These are phyloP conservation scores for Cerastoderma edule DNA, from an alignment of 2,888 invertebrate genomes.

Conservation along the genomic window DNA sequence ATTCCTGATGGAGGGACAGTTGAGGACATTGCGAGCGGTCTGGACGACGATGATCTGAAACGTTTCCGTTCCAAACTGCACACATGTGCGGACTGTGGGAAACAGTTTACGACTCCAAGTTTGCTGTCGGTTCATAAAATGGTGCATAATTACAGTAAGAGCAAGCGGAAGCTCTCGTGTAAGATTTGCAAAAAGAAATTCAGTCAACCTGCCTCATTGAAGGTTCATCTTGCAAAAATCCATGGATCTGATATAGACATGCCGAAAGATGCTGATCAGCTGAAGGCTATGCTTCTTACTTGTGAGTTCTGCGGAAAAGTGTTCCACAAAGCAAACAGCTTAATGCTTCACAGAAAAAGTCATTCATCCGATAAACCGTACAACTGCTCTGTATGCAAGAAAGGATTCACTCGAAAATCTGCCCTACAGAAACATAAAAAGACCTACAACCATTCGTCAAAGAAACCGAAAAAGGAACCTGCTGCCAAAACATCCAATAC, in stretches of 20 bases:
- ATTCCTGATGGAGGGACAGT: not conserved
- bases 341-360: not conserved
- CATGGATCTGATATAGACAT: constrained; percentile 9
- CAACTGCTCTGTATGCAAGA: not conserved
- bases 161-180: not conserved
- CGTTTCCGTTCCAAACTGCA: not conserved
- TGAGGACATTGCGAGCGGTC: not conserved
- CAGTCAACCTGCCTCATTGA: not conserved
- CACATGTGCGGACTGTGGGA: not conserved
- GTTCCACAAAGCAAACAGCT: not conserved
- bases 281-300: constrained; percentile 4
- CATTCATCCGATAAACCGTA: not conserved
- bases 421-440: constrained; percentile 2
- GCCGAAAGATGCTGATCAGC: not conserved
- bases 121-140: not conserved
- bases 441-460: not conserved
- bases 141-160: not conserved
- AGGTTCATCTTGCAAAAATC: constrained; percentile 15
- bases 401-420: not conserved
- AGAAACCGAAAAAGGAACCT: too few species aligned
- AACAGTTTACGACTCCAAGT: constrained; percentile 6
- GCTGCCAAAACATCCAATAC: too few species aligned
- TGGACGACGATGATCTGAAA: not conserved
- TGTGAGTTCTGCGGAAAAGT: constrained; percentile 18
- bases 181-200: not conserved